Evolutionary conservation across 2,797 vertebrate genomes (phyloP).

Genomic region (Cichlasoma orientale): DNA sequence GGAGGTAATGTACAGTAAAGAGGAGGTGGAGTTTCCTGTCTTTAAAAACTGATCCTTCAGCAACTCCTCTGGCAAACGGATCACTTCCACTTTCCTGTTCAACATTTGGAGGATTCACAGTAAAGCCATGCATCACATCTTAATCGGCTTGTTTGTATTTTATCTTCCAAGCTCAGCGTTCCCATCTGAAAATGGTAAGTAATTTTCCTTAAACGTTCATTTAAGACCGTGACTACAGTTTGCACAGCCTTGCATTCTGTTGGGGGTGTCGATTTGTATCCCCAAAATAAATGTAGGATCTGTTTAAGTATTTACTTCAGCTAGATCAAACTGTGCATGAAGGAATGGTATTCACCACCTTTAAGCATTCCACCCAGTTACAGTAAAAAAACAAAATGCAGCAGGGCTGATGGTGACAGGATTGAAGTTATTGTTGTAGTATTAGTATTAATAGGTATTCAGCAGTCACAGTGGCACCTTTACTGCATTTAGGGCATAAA

Average conservation of each 20-base stretch:
- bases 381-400: neutral
- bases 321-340: neutral
- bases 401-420: too few species aligned
- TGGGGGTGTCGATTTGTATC: neutral
- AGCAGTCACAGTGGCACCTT: neutral
- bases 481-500: neutral
- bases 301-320: neutral
- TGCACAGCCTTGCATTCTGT: neutral
- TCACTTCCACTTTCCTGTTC: neutral
- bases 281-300: neutral
- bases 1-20: constrained; percentile 38
- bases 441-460: neutral
- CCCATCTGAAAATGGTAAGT: constrained; percentile 65
- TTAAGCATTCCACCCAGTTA: neutral
- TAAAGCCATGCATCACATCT: constrained; percentile 44
- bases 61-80: constrained; percentile 9
- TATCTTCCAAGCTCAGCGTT: constrained; percentile 40
- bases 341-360: too few species aligned
- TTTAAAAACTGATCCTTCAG: constrained; percentile 16
- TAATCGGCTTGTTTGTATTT: constrained; percentile 38
- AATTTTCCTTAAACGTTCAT: neutral
- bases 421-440: neutral
- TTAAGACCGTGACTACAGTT: neutral
- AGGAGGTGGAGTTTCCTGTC: constrained; percentile 41
- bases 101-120: neutral